Evolutionary conservation across 2,797 vertebrate genomes (phyloP).

Genomic region (Aulostomus chinensis): DNA sequence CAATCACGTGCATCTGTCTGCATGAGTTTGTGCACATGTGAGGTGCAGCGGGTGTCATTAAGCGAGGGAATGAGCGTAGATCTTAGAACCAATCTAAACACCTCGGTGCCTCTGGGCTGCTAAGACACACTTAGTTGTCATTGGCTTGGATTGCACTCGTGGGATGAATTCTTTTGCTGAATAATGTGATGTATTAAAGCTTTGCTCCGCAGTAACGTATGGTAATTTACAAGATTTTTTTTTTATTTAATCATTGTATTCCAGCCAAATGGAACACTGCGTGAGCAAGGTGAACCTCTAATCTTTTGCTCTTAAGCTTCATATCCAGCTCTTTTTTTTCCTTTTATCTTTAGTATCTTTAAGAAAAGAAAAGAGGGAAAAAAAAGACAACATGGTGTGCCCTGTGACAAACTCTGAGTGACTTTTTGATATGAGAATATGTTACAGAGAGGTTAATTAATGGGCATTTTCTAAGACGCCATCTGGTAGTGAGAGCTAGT

Average conservation of each 20-base stretch:
- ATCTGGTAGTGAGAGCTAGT: conserved; percentile 34
- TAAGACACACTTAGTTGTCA: conserved; percentile 66
- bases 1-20: not conserved
- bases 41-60: conserved; percentile 42
- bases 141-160: conserved; percentile 65
- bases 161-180: conserved; percentile 59
- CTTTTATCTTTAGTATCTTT: conserved; percentile 29
- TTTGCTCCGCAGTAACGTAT: conserved; percentile 59
- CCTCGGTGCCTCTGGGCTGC: conserved; percentile 56
- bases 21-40: conserved; percentile 5
- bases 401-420: conserved; percentile 26
- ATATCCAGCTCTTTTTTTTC: conserved; percentile 10
- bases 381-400: not conserved
- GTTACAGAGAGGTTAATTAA: conserved; percentile 45
- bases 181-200: conserved; percentile 71
- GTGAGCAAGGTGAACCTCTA: conserved; percentile 47
- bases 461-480: conserved; percentile 22
- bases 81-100: conserved; percentile 62
- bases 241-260: conserved; percentile 69
- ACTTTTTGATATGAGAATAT: conserved; percentile 23
- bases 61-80: conserved; percentile 47
- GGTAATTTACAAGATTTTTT: conserved; percentile 66
- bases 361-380: conserved; percentile 7
- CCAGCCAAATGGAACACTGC: conserved; percentile 48
- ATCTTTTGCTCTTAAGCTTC: conserved; percentile 34